Conservation (phyloP, 2,888 invertebrate species). For the Dynastes tityus region DNA sequence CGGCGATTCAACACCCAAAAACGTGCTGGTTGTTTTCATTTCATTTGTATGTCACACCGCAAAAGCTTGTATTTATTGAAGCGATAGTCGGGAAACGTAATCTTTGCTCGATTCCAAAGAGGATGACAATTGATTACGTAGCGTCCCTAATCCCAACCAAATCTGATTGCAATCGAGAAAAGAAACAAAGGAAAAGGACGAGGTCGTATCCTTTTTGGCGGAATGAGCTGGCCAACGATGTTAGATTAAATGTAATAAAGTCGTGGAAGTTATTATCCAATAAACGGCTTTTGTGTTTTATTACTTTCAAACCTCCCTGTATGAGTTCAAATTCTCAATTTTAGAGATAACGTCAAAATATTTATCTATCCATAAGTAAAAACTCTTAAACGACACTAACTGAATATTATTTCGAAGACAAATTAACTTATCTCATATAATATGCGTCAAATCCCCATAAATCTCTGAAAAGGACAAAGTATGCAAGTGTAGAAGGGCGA, state of each 20-base stretch:
- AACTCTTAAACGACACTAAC: background rate
- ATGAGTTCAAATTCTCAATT: too few species aligned
- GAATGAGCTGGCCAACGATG: conserved; percentile 48
- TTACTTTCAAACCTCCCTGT: too few species aligned
- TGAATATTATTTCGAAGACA: conserved; percentile 35
- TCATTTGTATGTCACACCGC: conserved; percentile 67
- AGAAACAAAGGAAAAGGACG: background rate
- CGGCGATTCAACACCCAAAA: conserved; percentile 67
- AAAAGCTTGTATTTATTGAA: conserved; percentile 65
- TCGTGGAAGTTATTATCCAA: conserved; percentile 22
- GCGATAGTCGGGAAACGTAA: conserved; percentile 62
- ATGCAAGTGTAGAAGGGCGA: conserved; percentile 58
- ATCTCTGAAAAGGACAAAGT: conserved; percentile 66
- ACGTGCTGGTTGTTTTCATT: conserved; percentile 68
- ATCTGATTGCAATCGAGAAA: conserved; percentile 60
- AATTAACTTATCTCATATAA: conserved; percentile 56
- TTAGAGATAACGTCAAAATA: too few species aligned
- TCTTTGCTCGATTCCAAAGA: conserved; percentile 53
- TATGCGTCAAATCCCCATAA: conserved; percentile 58
- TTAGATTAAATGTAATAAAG: conserved; percentile 47
- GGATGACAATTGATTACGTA: conserved; percentile 59
- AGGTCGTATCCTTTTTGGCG: conserved; percentile 42
- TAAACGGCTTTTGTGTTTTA: background rate
- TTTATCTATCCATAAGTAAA: too few species aligned
- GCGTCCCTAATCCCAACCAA: conserved; percentile 58